A percentile compares a stretch with the other conserved stretches of the same genome.
phyloP scores from a whole-genome alignment of 2,888 invertebrate genomes.

The Calliopum simillimum region DNA sequence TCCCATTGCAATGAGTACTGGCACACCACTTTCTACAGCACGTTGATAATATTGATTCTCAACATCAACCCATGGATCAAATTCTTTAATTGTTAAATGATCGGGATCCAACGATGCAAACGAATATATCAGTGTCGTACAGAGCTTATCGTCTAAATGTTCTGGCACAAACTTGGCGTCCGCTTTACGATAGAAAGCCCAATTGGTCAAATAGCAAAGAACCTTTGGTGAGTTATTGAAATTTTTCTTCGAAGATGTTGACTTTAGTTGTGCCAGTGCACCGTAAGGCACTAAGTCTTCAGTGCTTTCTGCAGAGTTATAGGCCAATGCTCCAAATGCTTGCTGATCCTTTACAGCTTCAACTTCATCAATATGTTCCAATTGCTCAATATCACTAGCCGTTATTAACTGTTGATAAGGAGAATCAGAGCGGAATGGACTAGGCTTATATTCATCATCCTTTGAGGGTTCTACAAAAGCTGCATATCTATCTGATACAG shows the following conservation, averaged over 20 bases:
- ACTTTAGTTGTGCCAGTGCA: conserved; percentile 55
- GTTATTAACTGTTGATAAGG: conserved; percentile 64
- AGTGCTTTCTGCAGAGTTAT: conserved; percentile 18
- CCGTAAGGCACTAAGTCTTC: conserved; percentile 52
- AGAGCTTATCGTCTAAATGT: conserved; percentile 82
- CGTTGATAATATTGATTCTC: conserved; percentile 87
- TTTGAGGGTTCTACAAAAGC: conserved; percentile 56
- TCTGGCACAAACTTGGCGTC: conserved; percentile 90
- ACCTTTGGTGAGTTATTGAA: conserved; percentile 69
- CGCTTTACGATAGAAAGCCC: conserved; percentile 86
- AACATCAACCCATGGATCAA: conserved; percentile 89
- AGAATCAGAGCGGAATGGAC: conserved; percentile 64
- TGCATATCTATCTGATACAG: conserved; percentile 58
- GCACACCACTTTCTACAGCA: conserved; percentile 75
- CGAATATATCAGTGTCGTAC: conserved; percentile 90
- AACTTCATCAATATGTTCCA: conserved; percentile 53
- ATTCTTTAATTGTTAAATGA: conserved; percentile 79
- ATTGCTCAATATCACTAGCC: conserved; percentile 51
- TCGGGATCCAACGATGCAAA: conserved; percentile 89
- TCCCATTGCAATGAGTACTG: conserved; percentile 85
- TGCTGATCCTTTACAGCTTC: conserved; percentile 50
- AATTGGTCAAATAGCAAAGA: conserved; percentile 89
- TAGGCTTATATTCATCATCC: conserved; percentile 53
- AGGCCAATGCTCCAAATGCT: conserved; percentile 51
- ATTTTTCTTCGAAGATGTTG: conserved; percentile 49